These are phyloP conservation scores for Amazona guildingii DNA, from an alignment of 2,113 vertebrate species.

Conservation along the genomic window DNA sequence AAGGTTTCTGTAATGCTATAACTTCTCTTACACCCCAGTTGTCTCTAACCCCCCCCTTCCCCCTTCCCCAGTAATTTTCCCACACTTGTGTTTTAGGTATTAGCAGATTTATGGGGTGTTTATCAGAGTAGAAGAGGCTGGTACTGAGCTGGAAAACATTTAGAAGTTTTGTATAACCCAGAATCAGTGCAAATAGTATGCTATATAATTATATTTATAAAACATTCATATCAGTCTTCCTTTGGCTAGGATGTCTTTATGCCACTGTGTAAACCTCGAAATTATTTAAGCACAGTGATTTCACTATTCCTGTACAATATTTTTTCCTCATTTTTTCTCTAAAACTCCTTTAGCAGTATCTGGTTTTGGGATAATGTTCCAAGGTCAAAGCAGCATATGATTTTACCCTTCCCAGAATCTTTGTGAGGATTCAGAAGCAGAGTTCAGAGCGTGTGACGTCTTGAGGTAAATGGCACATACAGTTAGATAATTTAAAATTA, in stretches of 20 bases:
- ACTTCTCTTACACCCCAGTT: not conserved
- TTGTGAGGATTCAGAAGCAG: not conserved
- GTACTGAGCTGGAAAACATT: not conserved
- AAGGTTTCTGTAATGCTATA: not conserved
- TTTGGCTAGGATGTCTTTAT: not conserved
- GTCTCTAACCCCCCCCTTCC: not conserved
- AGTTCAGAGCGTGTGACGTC: not conserved
- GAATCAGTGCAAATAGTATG: not conserved
- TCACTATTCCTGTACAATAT: not conserved
- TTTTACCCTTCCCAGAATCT: not conserved
- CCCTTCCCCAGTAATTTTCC: not conserved
- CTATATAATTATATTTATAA: not conserved
- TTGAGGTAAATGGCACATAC: not conserved
- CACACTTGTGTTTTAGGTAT: not conserved
- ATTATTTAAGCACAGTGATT: not conserved
- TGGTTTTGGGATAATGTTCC: not conserved
- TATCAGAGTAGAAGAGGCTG: not conserved
- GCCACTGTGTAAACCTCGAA: not conserved
- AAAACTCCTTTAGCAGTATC: not conserved
- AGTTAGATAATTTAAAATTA: conserved; percentile 31
- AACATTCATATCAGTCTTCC: not conserved
- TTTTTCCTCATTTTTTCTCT: not conserved
- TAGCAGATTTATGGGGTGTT: not conserved
- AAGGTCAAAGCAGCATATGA: not conserved
- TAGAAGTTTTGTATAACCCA: not conserved